These are phyloP conservation scores for Pagrus major DNA, from an alignment of 2,113 vertebrate species.

Conservation along the genomic window DNA sequence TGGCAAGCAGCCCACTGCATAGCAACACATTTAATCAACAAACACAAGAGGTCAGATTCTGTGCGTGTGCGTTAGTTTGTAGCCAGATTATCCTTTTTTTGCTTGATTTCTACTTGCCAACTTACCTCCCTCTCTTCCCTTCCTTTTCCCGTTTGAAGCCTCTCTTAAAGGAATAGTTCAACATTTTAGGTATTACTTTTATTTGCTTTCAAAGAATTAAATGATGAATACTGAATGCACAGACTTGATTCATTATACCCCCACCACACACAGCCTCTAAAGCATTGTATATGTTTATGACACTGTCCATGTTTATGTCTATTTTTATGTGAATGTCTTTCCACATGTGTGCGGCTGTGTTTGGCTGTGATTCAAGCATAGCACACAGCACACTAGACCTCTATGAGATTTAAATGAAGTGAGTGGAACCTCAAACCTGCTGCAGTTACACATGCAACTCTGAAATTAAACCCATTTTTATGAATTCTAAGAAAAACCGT, in stretches of 20 bases:
- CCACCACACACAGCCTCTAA: constrained; percentile 6
- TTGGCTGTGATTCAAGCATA: constrained; percentile 39
- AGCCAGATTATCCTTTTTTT: background rate
- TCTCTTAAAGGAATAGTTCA: constrained; percentile 17
- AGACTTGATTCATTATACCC: background rate
- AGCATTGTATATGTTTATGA: background rate
- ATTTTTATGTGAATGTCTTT: constrained; percentile 3
- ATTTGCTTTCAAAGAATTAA: background rate
- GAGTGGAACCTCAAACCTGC: constrained; percentile 4
- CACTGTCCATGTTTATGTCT: constrained; percentile 12
- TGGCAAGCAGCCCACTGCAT: background rate
- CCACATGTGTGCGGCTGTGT: constrained; percentile 23
- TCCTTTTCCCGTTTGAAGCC: background rate
- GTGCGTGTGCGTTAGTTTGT: background rate
- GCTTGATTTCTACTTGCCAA: background rate
- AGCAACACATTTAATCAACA: constrained; percentile 46
- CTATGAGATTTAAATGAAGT: constrained; percentile 2
- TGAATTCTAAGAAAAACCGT: constrained; percentile 12
- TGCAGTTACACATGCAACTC: background rate
- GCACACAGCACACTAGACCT: background rate
- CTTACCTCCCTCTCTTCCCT: background rate
- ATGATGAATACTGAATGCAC: background rate
- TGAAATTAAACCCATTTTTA: constrained; percentile 21
- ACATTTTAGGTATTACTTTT: background rate
- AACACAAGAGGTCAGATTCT: constrained; percentile 34